Conservation (phyloP, 1,140 invertebrate genomes). For the Drosophila hydei region DNA sequence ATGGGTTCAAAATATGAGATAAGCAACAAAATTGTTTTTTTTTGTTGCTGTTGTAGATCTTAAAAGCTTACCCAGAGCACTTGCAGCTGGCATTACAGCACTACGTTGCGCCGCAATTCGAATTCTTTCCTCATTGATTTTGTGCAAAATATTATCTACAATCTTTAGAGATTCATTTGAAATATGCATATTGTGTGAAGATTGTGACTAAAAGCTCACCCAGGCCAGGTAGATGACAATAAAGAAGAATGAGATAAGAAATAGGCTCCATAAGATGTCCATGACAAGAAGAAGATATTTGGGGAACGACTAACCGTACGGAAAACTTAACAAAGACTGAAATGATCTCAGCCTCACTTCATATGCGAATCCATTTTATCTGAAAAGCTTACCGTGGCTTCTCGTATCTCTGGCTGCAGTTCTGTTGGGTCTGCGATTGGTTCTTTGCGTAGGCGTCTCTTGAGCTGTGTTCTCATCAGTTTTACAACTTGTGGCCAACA, state of each 20-base stretch:
- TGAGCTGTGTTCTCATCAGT: background rate
- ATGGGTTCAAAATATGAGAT: no score
- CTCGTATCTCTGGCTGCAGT: background rate
- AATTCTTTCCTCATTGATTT: background rate
- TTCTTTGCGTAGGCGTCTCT: background rate
- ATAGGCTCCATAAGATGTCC: background rate
- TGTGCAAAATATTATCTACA: background rate
- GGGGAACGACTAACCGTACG: slow-evolving; percentile 1
- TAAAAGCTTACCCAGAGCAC: background rate
- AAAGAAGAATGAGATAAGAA: background rate
- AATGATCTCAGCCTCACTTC: background rate
- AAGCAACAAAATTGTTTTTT: background rate
- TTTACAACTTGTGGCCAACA: background rate
- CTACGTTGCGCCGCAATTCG: background rate
- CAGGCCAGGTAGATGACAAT: background rate
- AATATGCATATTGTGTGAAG: background rate
- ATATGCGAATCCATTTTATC: slow-evolving; percentile 4
- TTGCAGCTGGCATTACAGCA: background rate
- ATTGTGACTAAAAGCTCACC: background rate
- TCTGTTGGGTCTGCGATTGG: background rate
- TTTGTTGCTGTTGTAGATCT: background rate
- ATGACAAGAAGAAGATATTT: background rate
- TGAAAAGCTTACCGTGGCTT: slow-evolving; percentile 12
- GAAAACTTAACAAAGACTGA: slow-evolving; percentile 3
- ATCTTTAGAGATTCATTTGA: background rate